Evolutionary conservation across 37 sponge, comb jelly and placozoan genomes (phyloP).

Genomic region (Hexactinellida sp.): DNA sequence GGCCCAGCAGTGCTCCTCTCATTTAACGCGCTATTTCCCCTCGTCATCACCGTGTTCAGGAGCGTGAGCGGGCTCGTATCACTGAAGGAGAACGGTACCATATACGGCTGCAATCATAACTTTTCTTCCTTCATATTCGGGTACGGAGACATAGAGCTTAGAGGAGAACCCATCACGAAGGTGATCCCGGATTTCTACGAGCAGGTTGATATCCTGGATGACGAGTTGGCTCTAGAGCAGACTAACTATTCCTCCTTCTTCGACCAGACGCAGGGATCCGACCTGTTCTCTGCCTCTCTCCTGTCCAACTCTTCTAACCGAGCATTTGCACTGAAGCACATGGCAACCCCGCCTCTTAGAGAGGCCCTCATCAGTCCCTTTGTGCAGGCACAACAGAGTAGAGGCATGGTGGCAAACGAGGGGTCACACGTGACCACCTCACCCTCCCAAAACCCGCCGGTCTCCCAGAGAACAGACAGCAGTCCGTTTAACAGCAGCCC

Average conservation of each 20-base stretch:
- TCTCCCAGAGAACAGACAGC: neutral
- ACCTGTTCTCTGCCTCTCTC: neutral
- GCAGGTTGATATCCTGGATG: conserved; percentile 33
- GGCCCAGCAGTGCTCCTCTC: neutral
- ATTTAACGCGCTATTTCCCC: neutral
- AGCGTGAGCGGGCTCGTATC: conserved; percentile 65
- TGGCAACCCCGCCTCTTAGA: conserved; percentile 10
- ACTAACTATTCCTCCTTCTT: neutral
- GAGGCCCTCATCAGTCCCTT: neutral
- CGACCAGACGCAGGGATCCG: neutral
- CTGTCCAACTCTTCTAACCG: neutral
- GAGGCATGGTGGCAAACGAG: neutral
- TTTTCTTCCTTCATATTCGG: conserved; percentile 66
- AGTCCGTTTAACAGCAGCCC: neutral
- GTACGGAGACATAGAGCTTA: conserved; percentile 48
- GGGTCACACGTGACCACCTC: neutral
- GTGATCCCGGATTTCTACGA: conserved; percentile 56
- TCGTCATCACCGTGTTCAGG: neutral
- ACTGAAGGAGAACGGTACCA: conserved; percentile 53
- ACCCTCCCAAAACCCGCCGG: neutral
- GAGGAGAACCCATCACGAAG: conserved; percentile 36
- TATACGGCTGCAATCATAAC: conserved; percentile 76
- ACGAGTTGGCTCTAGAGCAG: conserved; percentile 7
- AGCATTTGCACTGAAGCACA: neutral
- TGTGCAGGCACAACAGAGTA: neutral